Evolutionary conservation across 2,888 invertebrate genomes (phyloP), one percentile per base, ranked within the genome.

Genomic region (Drosophila stalkeri): DNA sequence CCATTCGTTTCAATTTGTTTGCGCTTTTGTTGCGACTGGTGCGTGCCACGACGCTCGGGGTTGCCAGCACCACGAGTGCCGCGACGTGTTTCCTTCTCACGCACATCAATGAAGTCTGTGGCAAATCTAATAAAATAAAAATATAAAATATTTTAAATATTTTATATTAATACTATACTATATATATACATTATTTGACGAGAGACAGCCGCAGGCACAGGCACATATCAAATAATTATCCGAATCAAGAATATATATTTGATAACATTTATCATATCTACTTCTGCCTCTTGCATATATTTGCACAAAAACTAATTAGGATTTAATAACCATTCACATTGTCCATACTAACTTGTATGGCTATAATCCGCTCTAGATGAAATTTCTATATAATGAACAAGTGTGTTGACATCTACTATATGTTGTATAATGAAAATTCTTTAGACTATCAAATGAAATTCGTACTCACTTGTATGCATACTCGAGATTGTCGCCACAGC

Each of bases 401-500:
- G 43, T 44, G 43, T 16, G 35, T 2, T 14, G 8, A n/a, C 23
- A 4, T 16, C 20, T 8, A 31, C 20, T 8, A 37, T 35, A 12
- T 27, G 31, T 31, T 31, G 49, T 49, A 31, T 33, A 33, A 27
- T 27, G 27, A 16, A 16, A 27, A 27, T 16, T 27, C 9, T 9
- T 9, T 27, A 23, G 23, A 23, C 12, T 23, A 46, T 11, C 9
- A 14, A 27, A 2, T 31, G 0, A 14, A 3, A 5, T 35, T 46
- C n/a, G 1, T 14, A 94, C 95, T 95, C 93, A 97, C 97, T 97
- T 97, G 94, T 98, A 98, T 70, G 98, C 98, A 92, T 98, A 99
- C 93, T 98, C 98, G 66, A 99, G 95, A 94, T 99, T 98, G 93
- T 99, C 99, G 0, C 99, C 99, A 90, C 99, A 99, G 31, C 99